Conservation (phyloP, 2,888 invertebrate genomes). For the Phanerotoma sp. region DNA sequence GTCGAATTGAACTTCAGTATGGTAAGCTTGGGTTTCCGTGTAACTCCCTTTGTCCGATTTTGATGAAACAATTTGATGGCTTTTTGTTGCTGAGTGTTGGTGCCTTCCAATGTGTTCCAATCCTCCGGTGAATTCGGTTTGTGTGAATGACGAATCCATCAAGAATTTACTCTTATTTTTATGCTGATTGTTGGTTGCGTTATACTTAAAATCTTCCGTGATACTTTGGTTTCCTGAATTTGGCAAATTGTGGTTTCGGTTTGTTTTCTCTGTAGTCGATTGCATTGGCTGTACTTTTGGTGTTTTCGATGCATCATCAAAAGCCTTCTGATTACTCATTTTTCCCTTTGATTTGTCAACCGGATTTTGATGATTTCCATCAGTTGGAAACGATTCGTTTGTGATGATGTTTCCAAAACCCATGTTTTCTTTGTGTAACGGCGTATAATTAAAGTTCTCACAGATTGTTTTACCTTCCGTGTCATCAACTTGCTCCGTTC, state of each 20-base stretch:
- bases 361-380: slow-evolving; percentile 30
- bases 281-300: too few relatives aligned
- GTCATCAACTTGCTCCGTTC: slow-evolving; percentile 34
- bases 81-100: slow-evolving; percentile 38
- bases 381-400: slow-evolving; percentile 36
- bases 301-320: slow-evolving; percentile 46
- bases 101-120: too few relatives aligned
- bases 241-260: slow-evolving; percentile 40
- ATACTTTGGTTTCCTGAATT: too few relatives aligned
- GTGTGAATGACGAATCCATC: slow-evolving; percentile 49
- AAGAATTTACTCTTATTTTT: slow-evolving; percentile 50
- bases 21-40: slow-evolving; percentile 45
- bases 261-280: slow-evolving; percentile 19
- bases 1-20: slow-evolving; percentile 46
- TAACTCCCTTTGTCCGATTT: slow-evolving; percentile 49
- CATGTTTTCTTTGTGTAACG: slow-evolving; percentile 46
- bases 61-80: slow-evolving; percentile 37
- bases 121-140: slow-evolving; percentile 47
- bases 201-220: slow-evolving; percentile 34
- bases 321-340: slow-evolving; percentile 27
- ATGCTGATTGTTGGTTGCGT: slow-evolving; percentile 37
- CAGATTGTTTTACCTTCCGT: slow-evolving; percentile 46
- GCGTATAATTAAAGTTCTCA: slow-evolving; percentile 48
- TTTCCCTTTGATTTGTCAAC: slow-evolving; percentile 43
- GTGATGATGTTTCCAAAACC: slow-evolving; percentile 38